Evolutionary conservation across 2,888 invertebrate genomes (phyloP).

Genomic region (Hirtodrosophila duncani): DNA sequence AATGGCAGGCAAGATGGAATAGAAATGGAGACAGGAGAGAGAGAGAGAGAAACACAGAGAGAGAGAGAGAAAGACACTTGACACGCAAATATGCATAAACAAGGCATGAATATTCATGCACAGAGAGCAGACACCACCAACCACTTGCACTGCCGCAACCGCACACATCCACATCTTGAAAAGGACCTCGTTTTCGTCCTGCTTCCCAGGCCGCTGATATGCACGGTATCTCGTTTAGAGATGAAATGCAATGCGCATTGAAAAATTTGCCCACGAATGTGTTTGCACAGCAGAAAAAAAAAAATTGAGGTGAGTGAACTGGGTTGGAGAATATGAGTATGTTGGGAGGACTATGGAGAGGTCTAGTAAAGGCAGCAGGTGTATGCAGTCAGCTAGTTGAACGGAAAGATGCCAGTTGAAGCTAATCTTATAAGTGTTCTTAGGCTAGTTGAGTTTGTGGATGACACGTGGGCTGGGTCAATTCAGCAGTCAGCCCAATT

Average conservation of each 20-base stretch:
- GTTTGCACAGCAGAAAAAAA: slow-evolving; percentile 41
- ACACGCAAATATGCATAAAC: slow-evolving; percentile 74
- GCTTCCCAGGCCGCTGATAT: slow-evolving; percentile 10
- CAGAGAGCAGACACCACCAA: slow-evolving; percentile 24
- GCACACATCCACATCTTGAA: slow-evolving; percentile 36
- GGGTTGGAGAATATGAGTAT: slow-evolving; percentile 6
- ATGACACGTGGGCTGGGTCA: too few species aligned
- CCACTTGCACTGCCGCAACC: slow-evolving; percentile 23
- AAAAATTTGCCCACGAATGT: slow-evolving; percentile 56
- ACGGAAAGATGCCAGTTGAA: too few species aligned
- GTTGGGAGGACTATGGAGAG: slow-evolving; percentile 8
- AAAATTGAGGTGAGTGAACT: slow-evolving; percentile 34
- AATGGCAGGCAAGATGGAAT: slow-evolving; percentile 6
- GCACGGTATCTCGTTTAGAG: slow-evolving; percentile 64
- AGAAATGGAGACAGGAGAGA: slow-evolving; percentile 10
- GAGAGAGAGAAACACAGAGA: slow-evolving; percentile 15
- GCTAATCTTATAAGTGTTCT: too few species aligned
- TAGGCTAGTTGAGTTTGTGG: too few species aligned
- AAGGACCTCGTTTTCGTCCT: slow-evolving; percentile 43
- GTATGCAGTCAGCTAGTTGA: too few species aligned
- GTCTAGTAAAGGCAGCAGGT: too few species aligned
- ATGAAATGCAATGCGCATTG: slow-evolving; percentile 76
- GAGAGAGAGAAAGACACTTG: slow-evolving; percentile 45
- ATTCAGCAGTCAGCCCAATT: too few species aligned
- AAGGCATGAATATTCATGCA: slow-evolving; percentile 67